These are phyloP conservation scores for Scaptomyza polygonia DNA, from an alignment of 2,888 invertebrate genomes.

Conservation along the genomic window DNA sequence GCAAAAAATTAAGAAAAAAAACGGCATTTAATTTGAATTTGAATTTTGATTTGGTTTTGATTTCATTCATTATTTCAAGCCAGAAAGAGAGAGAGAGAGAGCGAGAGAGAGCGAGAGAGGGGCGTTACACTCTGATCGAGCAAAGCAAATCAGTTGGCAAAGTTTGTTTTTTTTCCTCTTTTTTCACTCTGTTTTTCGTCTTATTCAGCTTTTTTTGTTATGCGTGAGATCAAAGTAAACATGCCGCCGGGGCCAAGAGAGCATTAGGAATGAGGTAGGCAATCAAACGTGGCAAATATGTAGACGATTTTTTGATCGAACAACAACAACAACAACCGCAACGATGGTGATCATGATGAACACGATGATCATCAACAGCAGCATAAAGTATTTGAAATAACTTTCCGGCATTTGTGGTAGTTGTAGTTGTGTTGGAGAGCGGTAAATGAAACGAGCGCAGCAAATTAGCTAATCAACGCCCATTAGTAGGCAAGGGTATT, in stretches of 20 bases:
- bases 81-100: slow-evolving; percentile 22
- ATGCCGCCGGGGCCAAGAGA: slow-evolving; percentile 56
- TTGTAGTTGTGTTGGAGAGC: slow-evolving; percentile 2
- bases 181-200: slow-evolving; percentile 11
- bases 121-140: slow-evolving; percentile 29
- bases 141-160: slow-evolving; percentile 62
- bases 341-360: slow-evolving; percentile 46
- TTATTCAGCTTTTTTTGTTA: slow-evolving; percentile 36
- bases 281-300: slow-evolving; percentile 65
- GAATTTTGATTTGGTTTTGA: slow-evolving; percentile 69
- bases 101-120: slow-evolving; percentile 25
- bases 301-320: slow-evolving; percentile 75
- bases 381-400: slow-evolving; percentile 67
- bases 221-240: slow-evolving; percentile 74
- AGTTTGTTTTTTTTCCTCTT: slow-evolving; percentile 32
- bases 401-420: slow-evolving; percentile 61
- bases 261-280: slow-evolving; percentile 13
- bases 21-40: slow-evolving; percentile 76
- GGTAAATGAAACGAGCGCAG: slow-evolving; percentile 77
- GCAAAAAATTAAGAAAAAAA: slow-evolving; percentile 48
- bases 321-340: slow-evolving; percentile 20
- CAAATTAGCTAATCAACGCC: slow-evolving; percentile 81
- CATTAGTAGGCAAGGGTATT: slow-evolving; percentile 76
- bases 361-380: slow-evolving; percentile 17
- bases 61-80: slow-evolving; percentile 72